These are phyloP conservation scores for Shinisaurus crocodilurus DNA, from an alignment of 2,113 vertebrate genomes.

Conservation along the genomic window DNA sequence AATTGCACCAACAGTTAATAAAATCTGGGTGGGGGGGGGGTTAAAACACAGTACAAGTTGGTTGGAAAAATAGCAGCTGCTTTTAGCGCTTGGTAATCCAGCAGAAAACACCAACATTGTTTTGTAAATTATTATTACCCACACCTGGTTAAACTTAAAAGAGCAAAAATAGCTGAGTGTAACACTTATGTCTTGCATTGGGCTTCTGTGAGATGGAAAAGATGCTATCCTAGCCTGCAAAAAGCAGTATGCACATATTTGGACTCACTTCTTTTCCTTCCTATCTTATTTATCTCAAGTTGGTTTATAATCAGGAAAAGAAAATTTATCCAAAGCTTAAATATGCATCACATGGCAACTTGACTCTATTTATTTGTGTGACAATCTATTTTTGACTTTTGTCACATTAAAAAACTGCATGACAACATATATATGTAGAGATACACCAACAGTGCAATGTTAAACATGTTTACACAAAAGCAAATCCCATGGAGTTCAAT, in stretches of 20 bases:
- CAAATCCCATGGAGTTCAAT: too few relatives aligned
- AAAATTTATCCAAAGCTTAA: constrained; percentile 24
- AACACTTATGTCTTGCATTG: constrained; percentile 33
- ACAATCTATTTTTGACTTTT: background rate
- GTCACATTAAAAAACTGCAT: background rate
- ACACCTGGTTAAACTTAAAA: constrained; percentile 33
- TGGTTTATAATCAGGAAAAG: background rate
- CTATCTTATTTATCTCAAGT: background rate
- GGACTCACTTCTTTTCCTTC: background rate
- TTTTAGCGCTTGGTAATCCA: constrained; percentile 10
- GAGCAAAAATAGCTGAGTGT: constrained; percentile 43
- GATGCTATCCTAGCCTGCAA: constrained; percentile 43
- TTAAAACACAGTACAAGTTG: background rate
- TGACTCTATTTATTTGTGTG: background rate
- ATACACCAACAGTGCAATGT: background rate
- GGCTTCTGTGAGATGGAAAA: constrained; percentile 38
- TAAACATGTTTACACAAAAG: too few relatives aligned
- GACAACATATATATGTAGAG: background rate
- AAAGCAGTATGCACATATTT: constrained; percentile 48
- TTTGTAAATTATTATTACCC: constrained; percentile 16
- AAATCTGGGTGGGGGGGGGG: background rate
- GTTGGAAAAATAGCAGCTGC: background rate
- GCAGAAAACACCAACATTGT: constrained; percentile 8
- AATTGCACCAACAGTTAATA: constrained; percentile 1
- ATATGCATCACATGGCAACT: constrained; percentile 32